phyloP scores from a whole-genome alignment of 2,888 invertebrate genomes.

The Camponotus fellah region DNA sequence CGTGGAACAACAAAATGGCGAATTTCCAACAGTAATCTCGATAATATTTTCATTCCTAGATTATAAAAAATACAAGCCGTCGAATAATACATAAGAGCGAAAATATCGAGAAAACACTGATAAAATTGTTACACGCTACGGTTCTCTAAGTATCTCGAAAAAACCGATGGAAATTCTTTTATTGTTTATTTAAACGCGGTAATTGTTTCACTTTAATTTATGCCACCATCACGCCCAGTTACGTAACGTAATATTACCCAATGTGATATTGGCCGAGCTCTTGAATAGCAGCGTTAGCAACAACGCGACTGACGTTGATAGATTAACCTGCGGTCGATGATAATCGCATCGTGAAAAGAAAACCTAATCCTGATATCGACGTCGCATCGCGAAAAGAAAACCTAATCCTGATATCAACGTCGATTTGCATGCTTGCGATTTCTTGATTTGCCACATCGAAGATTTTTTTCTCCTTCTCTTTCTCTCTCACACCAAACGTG shows the following conservation, averaged over 20 bases:
- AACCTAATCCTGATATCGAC: slow-evolving; percentile 35
- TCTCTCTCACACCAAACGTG: background rate
- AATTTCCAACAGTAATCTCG: background rate
- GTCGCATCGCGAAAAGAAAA: background rate
- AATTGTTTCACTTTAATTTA: slow-evolving; percentile 54
- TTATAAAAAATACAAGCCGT: background rate
- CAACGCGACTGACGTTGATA: slow-evolving; percentile 61
- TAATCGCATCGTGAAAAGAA: slow-evolving; percentile 38
- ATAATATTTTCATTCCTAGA: background rate
- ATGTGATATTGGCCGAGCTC: slow-evolving; percentile 56
- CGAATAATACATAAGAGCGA: background rate
- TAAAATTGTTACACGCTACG: slow-evolving; percentile 52
- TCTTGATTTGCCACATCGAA: background rate
- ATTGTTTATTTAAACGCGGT: slow-evolving; percentile 50
- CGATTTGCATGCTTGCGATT: slow-evolving; percentile 4
- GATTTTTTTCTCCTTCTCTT: background rate
- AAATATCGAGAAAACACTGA: background rate
- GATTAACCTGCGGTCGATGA: slow-evolving; percentile 50
- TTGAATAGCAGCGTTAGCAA: slow-evolving; percentile 59
- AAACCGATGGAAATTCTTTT: slow-evolving; percentile 41
- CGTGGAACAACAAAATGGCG: background rate
- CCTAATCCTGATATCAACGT: slow-evolving; percentile 32
- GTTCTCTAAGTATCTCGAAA: slow-evolving; percentile 42
- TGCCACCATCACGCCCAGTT: background rate
- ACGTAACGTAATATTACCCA: slow-evolving; percentile 32